phyloP scores from a whole-genome alignment of 1,140 invertebrate genomes.

The Drosophila lini region DNA sequence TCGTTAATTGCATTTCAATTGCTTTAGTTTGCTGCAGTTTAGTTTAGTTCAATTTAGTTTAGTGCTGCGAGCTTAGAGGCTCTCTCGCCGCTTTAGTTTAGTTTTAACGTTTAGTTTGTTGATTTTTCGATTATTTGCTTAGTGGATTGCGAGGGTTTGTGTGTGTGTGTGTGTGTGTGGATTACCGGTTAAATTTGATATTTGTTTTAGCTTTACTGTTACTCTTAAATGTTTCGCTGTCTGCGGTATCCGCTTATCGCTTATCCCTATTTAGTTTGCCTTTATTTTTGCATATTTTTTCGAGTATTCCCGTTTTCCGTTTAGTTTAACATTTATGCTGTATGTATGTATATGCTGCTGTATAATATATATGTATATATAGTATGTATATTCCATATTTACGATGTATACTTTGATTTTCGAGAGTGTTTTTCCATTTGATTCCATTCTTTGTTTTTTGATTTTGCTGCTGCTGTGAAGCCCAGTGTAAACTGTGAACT shows the following conservation, averaged over 20 bases:
- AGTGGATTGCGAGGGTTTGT: constrained; percentile 24
- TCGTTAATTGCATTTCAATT: constrained; percentile 53
- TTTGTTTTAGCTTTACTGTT: constrained; percentile 42
- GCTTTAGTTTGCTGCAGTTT: constrained; percentile 22
- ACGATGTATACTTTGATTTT: constrained; percentile 59
- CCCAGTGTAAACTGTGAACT: constrained; percentile 81
- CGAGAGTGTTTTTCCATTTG: constrained; percentile 23
- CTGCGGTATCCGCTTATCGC: constrained; percentile 30
- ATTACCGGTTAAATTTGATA: constrained; percentile 49
- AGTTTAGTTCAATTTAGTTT: constrained; percentile 29
- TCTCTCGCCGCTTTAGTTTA: constrained; percentile 20
- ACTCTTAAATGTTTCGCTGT: constrained; percentile 33
- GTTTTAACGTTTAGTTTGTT: constrained; percentile 42
- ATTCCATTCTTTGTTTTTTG: constrained; percentile 44
- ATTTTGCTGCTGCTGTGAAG: constrained; percentile 84
- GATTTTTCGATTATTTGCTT: constrained; percentile 59
- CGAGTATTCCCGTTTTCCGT: constrained; percentile 27
- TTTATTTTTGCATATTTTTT: constrained; percentile 45
- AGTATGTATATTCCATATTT: constrained; percentile 25
- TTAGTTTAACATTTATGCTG: constrained; percentile 36
- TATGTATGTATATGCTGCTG: constrained; percentile 32
- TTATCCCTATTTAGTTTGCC: constrained; percentile 53
- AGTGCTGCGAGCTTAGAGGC: constrained; percentile 20
- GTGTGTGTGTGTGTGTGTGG: constrained; percentile 2
- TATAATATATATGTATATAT: constrained; percentile 21